Evolutionary conservation across 2,113 vertebrate genomes (phyloP).

Genomic region (Pyrgilauda ruficollis): DNA sequence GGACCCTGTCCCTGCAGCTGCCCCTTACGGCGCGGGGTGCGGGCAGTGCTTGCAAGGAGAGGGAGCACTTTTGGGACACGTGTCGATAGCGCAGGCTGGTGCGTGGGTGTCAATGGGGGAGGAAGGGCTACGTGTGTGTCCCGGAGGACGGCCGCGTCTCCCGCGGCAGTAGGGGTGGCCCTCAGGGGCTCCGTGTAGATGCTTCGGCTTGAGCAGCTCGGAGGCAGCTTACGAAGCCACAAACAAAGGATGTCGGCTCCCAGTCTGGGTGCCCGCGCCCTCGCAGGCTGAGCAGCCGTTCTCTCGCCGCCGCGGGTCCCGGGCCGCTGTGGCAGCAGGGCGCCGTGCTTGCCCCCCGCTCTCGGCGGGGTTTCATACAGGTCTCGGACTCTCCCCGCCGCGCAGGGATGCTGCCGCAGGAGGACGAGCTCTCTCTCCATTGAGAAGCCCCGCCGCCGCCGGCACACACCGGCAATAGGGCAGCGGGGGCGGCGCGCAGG

Average conservation of each 20-base stretch:
- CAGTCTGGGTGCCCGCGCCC: not conserved
- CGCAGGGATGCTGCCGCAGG: not conserved
- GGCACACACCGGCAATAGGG: not conserved
- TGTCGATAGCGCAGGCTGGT: not conserved
- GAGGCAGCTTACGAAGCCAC: not conserved
- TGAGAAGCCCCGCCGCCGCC: not conserved
- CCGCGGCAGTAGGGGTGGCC: not conserved
- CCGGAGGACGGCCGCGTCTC: not conserved
- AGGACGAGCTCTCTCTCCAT: not conserved
- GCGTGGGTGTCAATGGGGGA: not conserved
- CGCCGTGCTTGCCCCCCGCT: not conserved
- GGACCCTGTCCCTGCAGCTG: not conserved
- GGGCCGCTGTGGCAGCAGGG: not conserved
- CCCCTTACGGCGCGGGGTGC: not conserved
- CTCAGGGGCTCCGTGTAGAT: not conserved
- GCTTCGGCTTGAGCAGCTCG: not conserved
- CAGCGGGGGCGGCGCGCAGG: not conserved
- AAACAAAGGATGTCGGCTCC: not conserved
- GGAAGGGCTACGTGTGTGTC: not conserved
- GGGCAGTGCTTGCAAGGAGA: not conserved
- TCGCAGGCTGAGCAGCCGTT: not conserved
- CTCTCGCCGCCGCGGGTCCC: not conserved
- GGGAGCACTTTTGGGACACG: not conserved
- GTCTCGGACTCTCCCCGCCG: too few species aligned
- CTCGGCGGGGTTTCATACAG: not conserved